These are phyloP conservation scores for Protomyctophum bolini DNA, from an alignment of 2,113 vertebrate species.

Conservation along the genomic window DNA sequence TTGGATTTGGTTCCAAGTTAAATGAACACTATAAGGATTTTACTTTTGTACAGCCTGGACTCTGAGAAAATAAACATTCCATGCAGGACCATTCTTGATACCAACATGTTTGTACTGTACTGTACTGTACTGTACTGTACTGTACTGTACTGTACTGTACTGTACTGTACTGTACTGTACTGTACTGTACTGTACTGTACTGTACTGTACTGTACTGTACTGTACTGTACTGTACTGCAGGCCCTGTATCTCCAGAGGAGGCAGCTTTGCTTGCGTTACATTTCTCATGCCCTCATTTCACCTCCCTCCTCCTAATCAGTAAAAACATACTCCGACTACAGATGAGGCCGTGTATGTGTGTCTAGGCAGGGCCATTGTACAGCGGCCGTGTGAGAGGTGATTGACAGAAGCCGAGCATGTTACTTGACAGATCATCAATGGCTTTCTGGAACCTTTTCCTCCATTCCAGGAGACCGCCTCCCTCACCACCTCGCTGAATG, in stretches of 20 bases:
- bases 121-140: too few relatives aligned
- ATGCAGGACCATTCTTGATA: too few relatives aligned
- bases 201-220: too few relatives aligned
- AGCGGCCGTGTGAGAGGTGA: constrained; percentile 31
- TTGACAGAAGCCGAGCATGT: constrained; percentile 44
- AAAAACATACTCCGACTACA: constrained; percentile 48
- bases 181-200: too few relatives aligned
- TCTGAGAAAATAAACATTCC: too few relatives aligned
- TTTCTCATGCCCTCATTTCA: constrained; percentile 40
- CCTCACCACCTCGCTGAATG: constrained; percentile 1
- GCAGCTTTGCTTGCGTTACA: background rate
- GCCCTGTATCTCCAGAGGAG: constrained; percentile 34
- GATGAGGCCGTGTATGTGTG: constrained; percentile 57
- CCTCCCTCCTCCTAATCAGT: constrained; percentile 48
- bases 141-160: too few relatives aligned
- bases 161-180: too few relatives aligned
- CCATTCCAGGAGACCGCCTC: constrained; percentile 25
- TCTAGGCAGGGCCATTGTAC: constrained; percentile 32
- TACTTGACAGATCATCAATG: constrained; percentile 43
- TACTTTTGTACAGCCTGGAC: too few relatives aligned
- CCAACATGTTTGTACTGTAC: too few relatives aligned
- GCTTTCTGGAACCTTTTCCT: constrained; percentile 20
- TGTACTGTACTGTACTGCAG: constrained; percentile 1
- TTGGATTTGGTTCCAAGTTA: too few relatives aligned
- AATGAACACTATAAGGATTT: too few relatives aligned